Evolutionary conservation across 53 echinoderm and acorn worm genomes (phyloP).

Genomic region (Echinometra lucunter): DNA sequence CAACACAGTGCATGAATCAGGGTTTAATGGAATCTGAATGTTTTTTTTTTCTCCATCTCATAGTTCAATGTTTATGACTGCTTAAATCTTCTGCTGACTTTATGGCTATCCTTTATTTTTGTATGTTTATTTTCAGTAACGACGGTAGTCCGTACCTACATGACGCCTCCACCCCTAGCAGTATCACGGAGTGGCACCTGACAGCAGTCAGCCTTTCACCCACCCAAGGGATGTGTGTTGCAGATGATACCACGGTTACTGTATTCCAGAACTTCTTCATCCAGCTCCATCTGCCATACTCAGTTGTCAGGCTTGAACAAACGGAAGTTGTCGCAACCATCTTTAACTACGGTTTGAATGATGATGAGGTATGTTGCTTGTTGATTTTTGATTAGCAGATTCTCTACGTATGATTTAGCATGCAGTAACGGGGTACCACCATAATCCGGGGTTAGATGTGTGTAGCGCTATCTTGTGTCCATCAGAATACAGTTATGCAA

Average conservation of each 20-base stretch:
- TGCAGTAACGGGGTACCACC: too few species aligned
- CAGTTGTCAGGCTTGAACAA: slow-evolving; percentile 88
- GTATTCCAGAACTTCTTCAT: slow-evolving; percentile 82
- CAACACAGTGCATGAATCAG: too few species aligned
- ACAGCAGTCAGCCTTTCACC: slow-evolving; percentile 86
- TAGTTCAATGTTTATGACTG: too few species aligned
- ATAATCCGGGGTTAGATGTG: too few species aligned
- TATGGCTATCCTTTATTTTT: background rate
- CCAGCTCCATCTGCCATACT: slow-evolving; percentile 83
- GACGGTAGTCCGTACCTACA: background rate
- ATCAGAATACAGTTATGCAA: too few species aligned
- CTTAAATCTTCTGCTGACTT: too few species aligned
- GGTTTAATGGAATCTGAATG: too few species aligned
- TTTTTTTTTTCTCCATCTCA: background rate
- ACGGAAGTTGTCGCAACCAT: slow-evolving; percentile 84
- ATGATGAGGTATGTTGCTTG: slow-evolving; percentile 69
- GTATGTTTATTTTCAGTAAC: background rate
- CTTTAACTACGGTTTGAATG: slow-evolving; percentile 79
- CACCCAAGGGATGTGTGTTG: slow-evolving; percentile 82
- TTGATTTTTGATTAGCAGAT: background rate
- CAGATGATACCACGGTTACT: slow-evolving; percentile 67
- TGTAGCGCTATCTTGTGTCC: too few species aligned
- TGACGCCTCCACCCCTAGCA: slow-evolving; percentile 63
- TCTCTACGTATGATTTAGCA: too few species aligned
- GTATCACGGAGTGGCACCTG: slow-evolving; percentile 88